A percentile compares a stretch with the other conserved stretches of the same genome.
Evolutionary conservation across 2,797 vertebrate genomes (phyloP).

Genomic region (Lepus oiostolus): DNA sequence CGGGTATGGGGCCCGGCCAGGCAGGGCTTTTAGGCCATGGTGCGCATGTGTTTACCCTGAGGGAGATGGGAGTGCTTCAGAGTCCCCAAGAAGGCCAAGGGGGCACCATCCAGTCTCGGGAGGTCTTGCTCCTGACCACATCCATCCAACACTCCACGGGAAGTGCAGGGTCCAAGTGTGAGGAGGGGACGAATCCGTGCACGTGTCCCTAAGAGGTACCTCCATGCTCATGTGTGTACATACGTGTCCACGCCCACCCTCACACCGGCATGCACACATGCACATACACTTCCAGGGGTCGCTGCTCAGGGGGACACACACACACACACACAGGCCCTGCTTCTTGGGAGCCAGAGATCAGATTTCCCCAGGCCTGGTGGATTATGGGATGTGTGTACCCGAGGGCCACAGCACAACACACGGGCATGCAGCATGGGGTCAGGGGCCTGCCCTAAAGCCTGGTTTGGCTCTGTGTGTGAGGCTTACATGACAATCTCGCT

Average conservation of each 20-base stretch:
- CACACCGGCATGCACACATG: background rate
- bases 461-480: background rate
- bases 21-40: no score
- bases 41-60: background rate
- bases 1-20: background rate
- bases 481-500: background rate
- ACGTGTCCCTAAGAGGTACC: background rate
- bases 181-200: background rate
- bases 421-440: no score
- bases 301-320: accelerated
- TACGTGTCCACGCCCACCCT: accelerated
- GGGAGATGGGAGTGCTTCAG: background rate
- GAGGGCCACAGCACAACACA: background rate
- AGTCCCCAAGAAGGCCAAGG: no score
- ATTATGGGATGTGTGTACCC: accelerated
- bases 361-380: background rate
- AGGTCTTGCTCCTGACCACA: background rate
- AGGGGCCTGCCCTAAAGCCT: background rate
- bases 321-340: background rate
- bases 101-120: background rate
- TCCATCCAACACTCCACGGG: no score
- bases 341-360: background rate
- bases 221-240: background rate
- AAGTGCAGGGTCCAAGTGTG: no score
- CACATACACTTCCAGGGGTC: background rate